A percentile compares a stretch with the other conserved stretches of the same genome.
These are phyloP conservation scores for Peromyscus eremicus DNA, from an alignment of 2,797 vertebrate species.

Conservation along the genomic window DNA sequence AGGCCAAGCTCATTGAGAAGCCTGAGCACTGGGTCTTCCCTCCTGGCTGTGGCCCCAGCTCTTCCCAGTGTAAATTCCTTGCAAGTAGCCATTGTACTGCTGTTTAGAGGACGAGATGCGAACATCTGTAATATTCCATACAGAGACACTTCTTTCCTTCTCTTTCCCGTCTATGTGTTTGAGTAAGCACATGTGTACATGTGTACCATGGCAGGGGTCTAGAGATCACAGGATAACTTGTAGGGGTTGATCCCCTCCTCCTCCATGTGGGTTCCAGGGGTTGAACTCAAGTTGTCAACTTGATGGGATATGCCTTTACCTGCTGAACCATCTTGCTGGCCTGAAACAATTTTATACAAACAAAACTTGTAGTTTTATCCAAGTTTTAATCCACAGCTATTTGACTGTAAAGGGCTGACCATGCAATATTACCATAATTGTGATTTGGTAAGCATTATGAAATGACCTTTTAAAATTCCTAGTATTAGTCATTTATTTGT, in stretches of 20 bases:
- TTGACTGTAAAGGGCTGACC: not conserved
- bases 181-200: too few species aligned
- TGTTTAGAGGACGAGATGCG: not conserved
- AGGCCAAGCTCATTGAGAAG: not conserved
- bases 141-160: not conserved
- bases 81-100: not conserved
- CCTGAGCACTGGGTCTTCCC: constrained; percentile 25
- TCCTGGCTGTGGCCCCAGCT: constrained; percentile 5
- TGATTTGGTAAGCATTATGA: constrained; percentile 36
- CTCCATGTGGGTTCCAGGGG: not conserved
- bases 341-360: not conserved
- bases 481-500: constrained; percentile 51
- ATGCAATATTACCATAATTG: not conserved
- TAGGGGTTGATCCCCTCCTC: not conserved
- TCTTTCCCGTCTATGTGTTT: not conserved
- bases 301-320: not conserved
- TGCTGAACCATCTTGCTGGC: not conserved
- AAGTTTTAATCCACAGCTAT: not conserved
- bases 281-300: not conserved
- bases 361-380: not conserved
- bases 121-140: not conserved
- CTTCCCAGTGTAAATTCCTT: not conserved
- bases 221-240: not conserved
- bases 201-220: not conserved
- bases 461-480: constrained; percentile 28